phyloP scores from a whole-genome alignment of 2,888 invertebrate species.

The Quadroppia sp. region DNA sequence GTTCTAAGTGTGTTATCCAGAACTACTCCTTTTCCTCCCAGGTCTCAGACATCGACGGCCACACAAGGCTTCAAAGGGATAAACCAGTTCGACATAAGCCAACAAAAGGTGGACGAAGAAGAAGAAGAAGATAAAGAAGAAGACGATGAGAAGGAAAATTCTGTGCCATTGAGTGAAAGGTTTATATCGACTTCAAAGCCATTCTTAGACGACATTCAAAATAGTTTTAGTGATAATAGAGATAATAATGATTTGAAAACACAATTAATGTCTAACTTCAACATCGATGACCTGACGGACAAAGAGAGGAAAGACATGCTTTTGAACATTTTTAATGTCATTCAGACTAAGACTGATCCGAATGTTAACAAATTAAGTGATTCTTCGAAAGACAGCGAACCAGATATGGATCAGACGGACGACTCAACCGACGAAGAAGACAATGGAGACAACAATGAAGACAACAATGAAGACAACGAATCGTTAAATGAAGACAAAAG shows the following conservation, averaged over 20 bases:
- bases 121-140: slow-evolving; percentile 1
- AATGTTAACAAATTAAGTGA: slow-evolving; percentile 28
- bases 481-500: background rate
- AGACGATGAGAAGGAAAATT: slow-evolving; percentile 5
- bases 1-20: slow-evolving; percentile 34
- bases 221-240: background rate
- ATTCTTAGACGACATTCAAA: background rate
- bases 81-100: background rate
- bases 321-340: slow-evolving; percentile 34
- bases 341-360: slow-evolving; percentile 29
- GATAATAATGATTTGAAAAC: background rate
- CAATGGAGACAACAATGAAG: background rate
- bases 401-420: background rate
- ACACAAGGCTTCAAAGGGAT: background rate
- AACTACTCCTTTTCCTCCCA: slow-evolving; percentile 23
- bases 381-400: background rate
- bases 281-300: slow-evolving; percentile 39
- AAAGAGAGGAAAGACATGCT: slow-evolving; percentile 34
- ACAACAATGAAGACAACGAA: background rate
- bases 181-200: background rate
- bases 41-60: background rate
- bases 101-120: slow-evolving; percentile 8
- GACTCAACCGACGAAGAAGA: background rate
- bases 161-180: background rate
- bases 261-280: background rate